phyloP scores from a whole-genome alignment of 2,113 vertebrate species.

The Falcunculus frontatus region DNA sequence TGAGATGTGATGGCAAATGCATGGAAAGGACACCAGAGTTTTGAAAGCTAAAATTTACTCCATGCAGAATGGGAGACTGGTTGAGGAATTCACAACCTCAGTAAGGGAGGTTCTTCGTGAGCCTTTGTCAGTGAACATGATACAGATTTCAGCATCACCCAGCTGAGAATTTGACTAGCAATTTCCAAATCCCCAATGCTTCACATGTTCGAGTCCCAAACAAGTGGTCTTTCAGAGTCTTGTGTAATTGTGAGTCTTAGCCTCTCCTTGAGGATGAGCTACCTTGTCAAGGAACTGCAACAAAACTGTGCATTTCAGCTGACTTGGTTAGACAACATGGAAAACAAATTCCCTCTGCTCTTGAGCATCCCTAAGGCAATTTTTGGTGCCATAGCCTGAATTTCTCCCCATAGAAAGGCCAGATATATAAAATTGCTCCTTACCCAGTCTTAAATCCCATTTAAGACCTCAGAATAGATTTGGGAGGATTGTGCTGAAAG shows the following conservation, averaged over 20 bases:
- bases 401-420: background rate
- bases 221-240: background rate
- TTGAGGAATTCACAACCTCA: background rate
- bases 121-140: background rate
- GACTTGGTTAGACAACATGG: background rate
- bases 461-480: background rate
- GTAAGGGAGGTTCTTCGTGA: background rate
- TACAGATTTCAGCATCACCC: background rate
- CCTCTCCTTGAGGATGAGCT: background rate
- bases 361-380: background rate
- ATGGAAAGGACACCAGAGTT: background rate
- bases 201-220: background rate
- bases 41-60: background rate
- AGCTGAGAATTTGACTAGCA: background rate
- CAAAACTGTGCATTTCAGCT: background rate
- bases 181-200: background rate
- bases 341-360: background rate
- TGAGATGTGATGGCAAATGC: rapidly evolving
- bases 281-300: background rate
- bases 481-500: background rate
- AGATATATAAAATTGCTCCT: background rate
- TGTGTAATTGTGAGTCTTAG: background rate
- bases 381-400: background rate
- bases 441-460: background rate
- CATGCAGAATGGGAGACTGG: background rate